A percentile compares a stretch with the other conserved stretches of the same genome.
Conservation (phyloP, 2,113 vertebrate genomes). For the Ranitomeya variabilis region DNA sequence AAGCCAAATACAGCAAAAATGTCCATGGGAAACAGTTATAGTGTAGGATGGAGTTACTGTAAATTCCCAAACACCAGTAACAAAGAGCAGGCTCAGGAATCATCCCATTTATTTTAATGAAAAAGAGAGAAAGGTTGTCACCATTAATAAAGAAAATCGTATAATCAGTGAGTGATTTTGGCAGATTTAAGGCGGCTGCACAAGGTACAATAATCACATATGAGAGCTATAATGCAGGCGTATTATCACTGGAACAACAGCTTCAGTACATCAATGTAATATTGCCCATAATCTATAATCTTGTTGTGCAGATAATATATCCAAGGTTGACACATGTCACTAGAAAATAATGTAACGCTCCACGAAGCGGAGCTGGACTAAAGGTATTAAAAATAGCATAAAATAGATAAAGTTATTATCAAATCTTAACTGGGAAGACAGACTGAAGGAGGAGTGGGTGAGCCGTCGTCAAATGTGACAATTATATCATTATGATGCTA, state of each 20-base stretch:
- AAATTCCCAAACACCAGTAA: not conserved
- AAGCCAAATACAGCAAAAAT: not conserved
- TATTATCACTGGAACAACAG: not conserved
- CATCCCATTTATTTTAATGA: slow-evolving; percentile 12
- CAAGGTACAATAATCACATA: slow-evolving; percentile 13
- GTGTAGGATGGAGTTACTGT: not conserved
- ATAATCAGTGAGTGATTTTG: not conserved
- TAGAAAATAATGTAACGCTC: not conserved
- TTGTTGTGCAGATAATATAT: slow-evolving; percentile 6
- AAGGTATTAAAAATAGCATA: not conserved
- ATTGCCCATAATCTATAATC: not conserved
- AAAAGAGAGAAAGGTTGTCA: slow-evolving; percentile 4
- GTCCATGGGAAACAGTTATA: not conserved
- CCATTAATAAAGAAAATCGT: not conserved
- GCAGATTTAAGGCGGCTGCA: not conserved
- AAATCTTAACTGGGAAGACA: not conserved
- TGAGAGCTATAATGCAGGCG: not conserved
- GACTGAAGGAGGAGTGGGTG: not conserved
- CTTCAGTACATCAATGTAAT: not conserved
- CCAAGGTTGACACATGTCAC: not conserved
- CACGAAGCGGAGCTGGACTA: not conserved
- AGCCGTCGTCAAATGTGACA: not conserved
- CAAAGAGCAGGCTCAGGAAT: not conserved
- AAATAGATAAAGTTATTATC: not conserved
- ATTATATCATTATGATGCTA: not conserved